Evolutionary conservation across 2,888 invertebrate species (phyloP).

Genomic region (Apodemia duryi): DNA sequence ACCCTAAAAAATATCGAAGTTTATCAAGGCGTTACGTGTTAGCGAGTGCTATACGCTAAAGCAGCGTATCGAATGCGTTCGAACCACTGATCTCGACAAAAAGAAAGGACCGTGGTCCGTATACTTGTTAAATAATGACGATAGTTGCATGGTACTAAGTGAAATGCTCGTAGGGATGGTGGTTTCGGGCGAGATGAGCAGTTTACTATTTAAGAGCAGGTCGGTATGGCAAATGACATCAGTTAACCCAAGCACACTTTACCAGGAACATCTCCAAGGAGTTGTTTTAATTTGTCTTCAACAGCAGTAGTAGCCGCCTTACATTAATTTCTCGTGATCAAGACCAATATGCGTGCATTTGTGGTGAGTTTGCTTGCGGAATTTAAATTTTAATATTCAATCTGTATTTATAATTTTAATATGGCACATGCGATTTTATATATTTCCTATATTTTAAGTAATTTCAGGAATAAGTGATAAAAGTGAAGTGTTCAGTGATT

Average conservation of each 20-base stretch:
- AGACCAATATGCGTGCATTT: slow-evolving; percentile 70
- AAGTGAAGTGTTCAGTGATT: slow-evolving; percentile 58
- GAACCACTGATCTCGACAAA: slow-evolving; percentile 58
- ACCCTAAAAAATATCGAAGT: slow-evolving; percentile 36
- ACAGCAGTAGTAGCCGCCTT: slow-evolving; percentile 39
- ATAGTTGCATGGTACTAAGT: slow-evolving; percentile 71
- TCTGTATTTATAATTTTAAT: slow-evolving; percentile 24
- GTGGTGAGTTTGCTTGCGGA: slow-evolving; percentile 66
- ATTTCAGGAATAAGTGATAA: slow-evolving; percentile 40
- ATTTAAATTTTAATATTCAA: slow-evolving; percentile 31
- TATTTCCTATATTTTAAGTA: slow-evolving; percentile 29
- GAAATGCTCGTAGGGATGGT: slow-evolving; percentile 77
- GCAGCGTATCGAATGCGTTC: slow-evolving; percentile 63
- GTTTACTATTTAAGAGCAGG: slow-evolving; percentile 76
- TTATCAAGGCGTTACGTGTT: slow-evolving; percentile 35
- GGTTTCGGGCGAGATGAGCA: slow-evolving; percentile 75
- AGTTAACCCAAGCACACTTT: slow-evolving; percentile 68
- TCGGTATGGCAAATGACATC: slow-evolving; percentile 73
- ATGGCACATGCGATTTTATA: slow-evolving; percentile 53
- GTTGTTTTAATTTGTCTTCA: slow-evolving; percentile 46
- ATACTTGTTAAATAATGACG: slow-evolving; percentile 73
- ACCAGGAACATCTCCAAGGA: slow-evolving; percentile 67
- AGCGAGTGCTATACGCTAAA: slow-evolving; percentile 56
- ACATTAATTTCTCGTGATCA: slow-evolving; percentile 42
- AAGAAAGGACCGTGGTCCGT: slow-evolving; percentile 76